These are phyloP conservation scores for Plebejus melissa DNA, from an alignment of 2,888 invertebrate species.

Conservation along the genomic window DNA sequence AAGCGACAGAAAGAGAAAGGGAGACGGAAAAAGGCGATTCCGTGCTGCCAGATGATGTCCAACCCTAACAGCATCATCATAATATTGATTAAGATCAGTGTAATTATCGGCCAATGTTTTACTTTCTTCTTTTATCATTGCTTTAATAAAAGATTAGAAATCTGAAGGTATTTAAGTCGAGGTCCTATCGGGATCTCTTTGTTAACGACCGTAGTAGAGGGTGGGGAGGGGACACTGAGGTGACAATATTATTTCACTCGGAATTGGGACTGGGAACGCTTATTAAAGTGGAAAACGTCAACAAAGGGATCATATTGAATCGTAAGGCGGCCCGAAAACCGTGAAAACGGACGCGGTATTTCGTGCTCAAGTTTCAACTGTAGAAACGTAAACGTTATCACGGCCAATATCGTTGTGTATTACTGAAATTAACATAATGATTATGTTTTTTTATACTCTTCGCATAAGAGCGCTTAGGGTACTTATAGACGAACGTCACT, in stretches of 20 bases:
- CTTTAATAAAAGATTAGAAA: not conserved
- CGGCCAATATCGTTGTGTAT: too few species aligned
- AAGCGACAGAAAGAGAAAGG: too few species aligned
- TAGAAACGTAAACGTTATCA: too few species aligned
- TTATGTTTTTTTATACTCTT: too few species aligned
- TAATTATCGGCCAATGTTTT: not conserved
- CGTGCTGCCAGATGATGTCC: too few species aligned
- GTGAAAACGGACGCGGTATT: conserved; percentile 45
- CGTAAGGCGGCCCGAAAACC: conserved; percentile 55
- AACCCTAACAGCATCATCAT: not conserved
- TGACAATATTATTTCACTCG: conserved; percentile 74
- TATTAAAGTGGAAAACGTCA: conserved; percentile 76
- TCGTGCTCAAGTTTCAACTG: conserved; percentile 11
- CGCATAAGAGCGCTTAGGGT: too few species aligned
- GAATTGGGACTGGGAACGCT: conserved; percentile 71
- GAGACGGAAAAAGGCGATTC: too few species aligned
- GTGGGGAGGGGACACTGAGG: conserved; percentile 44
- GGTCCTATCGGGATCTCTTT: not conserved
- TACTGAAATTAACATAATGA: too few species aligned
- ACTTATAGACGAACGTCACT: too few species aligned
- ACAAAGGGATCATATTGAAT: conserved; percentile 78
- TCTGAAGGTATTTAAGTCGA: conserved; percentile 10
- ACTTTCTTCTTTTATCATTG: not conserved
- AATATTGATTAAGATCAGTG: too few species aligned
- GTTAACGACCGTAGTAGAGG: conserved; percentile 3